Conservation (phyloP, 2,113 vertebrate species). For the Eudyptes chrysolophus region DNA sequence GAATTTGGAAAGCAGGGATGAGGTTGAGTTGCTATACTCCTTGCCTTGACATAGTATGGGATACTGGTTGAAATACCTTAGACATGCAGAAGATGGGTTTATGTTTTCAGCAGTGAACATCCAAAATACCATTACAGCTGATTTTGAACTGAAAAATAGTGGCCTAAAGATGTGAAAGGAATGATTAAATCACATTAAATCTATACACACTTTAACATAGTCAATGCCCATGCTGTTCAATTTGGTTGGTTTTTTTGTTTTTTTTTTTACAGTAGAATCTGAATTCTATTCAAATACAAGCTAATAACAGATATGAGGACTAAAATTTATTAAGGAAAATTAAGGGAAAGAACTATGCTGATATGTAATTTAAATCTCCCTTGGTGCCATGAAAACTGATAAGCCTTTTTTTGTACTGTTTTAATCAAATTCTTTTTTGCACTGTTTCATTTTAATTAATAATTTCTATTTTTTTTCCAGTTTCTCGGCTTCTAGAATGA, state of each 20-base stretch:
- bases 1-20: background rate
- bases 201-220: background rate
- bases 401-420: background rate
- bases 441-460: background rate
- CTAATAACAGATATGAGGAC: background rate
- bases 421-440: background rate
- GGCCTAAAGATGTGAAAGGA: background rate
- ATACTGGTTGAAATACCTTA: background rate
- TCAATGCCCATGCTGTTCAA: background rate
- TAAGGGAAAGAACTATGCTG: background rate
- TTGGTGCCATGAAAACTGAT: background rate
- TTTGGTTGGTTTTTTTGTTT: too few species aligned
- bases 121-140: background rate
- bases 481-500: background rate
- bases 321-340: background rate
- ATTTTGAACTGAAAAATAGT: background rate
- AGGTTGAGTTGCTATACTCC: background rate
- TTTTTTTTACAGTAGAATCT: background rate
- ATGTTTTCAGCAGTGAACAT: background rate
- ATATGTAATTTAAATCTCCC: background rate
- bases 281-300: background rate
- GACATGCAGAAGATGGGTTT: background rate
- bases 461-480: background rate
- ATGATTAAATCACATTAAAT: background rate
- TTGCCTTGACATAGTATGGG: background rate